phyloP scores from a whole-genome alignment of 2,888 invertebrate species.

The Calliopum simillimum region DNA sequence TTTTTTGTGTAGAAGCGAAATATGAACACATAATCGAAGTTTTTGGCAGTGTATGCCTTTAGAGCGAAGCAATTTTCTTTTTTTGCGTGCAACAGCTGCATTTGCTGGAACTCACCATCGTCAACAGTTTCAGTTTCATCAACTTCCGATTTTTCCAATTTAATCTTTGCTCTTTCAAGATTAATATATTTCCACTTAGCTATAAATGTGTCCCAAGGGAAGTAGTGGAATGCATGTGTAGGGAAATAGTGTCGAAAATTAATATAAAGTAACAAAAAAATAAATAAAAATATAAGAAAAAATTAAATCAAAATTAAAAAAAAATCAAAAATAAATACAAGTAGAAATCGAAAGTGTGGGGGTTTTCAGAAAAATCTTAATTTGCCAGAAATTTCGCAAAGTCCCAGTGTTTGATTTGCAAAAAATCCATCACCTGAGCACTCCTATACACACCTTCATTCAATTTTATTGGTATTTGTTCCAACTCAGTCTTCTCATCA shows the following conservation, averaged over 20 bases:
- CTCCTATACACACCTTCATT: constrained; percentile 55
- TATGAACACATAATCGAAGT: not conserved
- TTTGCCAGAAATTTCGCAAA: too few relatives aligned
- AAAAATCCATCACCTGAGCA: too few relatives aligned
- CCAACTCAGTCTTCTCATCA: constrained; percentile 59
- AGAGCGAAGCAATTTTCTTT: not conserved
- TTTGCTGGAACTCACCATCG: constrained; percentile 21
- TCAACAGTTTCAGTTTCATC: not conserved
- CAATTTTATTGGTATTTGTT: constrained; percentile 60
- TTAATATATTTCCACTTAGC: constrained; percentile 47
- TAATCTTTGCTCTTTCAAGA: constrained; percentile 36
- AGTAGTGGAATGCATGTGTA: not conserved
- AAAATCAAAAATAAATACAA: not conserved
- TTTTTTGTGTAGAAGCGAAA: constrained; percentile 14
- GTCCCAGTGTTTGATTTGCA: too few relatives aligned
- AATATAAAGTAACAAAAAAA: not conserved
- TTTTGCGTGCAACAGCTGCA: not conserved
- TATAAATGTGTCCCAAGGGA: constrained; percentile 4
- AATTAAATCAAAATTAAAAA: not conserved
- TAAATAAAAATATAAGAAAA: constrained; percentile 4
- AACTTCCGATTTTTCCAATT: constrained; percentile 33
- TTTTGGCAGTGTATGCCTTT: not conserved
- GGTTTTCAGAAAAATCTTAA: too few relatives aligned
- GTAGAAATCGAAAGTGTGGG: too few relatives aligned
- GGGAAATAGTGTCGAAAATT: not conserved